phyloP scores from a whole-genome alignment of 2,113 vertebrate species.

The human region GRCh38 chr1:189417001-189417500 shows the following conservation, averaged over 20 bases:
- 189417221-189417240: neutral
- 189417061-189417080: neutral
- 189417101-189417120: neutral
- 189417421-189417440: no score
- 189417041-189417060: neutral
- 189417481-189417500: no score
- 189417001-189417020: neutral
- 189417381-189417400: no score
- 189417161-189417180: neutral
- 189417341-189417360: no score
- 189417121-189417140: neutral
- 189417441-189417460: no score
- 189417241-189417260: neutral
- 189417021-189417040: neutral
- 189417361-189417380: no score
- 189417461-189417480: no score
- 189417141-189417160: neutral
- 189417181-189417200: neutral
- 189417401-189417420: no score
- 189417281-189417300: neutral
- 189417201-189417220: neutral
- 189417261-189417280: neutral
- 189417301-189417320: no score
- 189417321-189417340: neutral
- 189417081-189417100: neutral